Evolutionary conservation across 2,797 vertebrate genomes (phyloP).

Genomic region (Anniella stebbinsi): DNA sequence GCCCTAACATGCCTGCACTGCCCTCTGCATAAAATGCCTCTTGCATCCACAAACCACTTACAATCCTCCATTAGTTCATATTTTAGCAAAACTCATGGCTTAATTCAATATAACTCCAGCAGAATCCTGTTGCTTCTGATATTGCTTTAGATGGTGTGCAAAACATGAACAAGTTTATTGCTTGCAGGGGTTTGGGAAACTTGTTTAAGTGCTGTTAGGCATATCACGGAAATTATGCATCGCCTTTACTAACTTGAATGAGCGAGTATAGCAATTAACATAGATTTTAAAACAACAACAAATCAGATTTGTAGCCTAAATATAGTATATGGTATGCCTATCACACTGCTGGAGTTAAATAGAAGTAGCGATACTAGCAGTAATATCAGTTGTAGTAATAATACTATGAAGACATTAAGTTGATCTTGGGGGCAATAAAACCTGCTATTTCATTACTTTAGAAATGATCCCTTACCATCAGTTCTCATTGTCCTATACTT

Average conservation of each 20-base stretch:
- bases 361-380: not conserved
- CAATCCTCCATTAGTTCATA: not conserved
- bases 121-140: conserved; percentile 8
- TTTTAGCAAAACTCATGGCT: not conserved
- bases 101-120: not conserved
- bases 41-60: not conserved
- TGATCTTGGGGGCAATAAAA: conserved; percentile 11
- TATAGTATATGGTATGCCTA: not conserved
- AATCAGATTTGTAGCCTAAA: not conserved
- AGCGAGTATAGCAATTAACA: conserved; percentile 14
- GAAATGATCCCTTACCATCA: not conserved
- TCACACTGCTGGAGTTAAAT: conserved; percentile 6
- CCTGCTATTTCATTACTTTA: not conserved
- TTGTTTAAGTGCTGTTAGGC: not conserved
- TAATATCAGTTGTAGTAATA: conserved; percentile 3
- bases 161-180: not conserved
- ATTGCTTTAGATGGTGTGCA: not conserved
- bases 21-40: not conserved
- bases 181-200: not conserved
- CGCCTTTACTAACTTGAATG: conserved; percentile 16
- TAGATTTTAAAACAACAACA: not conserved
- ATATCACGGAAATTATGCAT: not conserved
- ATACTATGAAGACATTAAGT: not conserved
- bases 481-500: not conserved
- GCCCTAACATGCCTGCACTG: not conserved